Percentiles rank a stretch among this genome's conserved stretches.
These are phyloP conservation scores for Malurus leucopterus DNA, from an alignment of 2,797 vertebrate genomes.

Conservation along the genomic window DNA sequence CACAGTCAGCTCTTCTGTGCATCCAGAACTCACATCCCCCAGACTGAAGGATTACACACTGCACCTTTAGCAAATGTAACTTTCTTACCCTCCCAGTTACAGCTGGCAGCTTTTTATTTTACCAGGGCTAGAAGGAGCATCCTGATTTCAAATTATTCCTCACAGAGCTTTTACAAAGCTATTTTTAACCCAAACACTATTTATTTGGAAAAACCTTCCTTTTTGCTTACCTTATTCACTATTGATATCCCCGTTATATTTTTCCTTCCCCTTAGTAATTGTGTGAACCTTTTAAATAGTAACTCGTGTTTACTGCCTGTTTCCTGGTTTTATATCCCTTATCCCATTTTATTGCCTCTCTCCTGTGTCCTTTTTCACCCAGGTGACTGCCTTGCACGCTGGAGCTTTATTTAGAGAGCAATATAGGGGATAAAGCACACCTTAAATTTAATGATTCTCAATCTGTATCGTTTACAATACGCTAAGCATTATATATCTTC, in stretches of 20 bases:
- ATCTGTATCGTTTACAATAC: neutral
- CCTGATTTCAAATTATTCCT: neutral
- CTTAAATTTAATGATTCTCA: neutral
- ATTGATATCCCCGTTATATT: neutral
- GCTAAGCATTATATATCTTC: neutral
- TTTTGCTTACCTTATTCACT: neutral
- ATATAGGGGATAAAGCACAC: neutral
- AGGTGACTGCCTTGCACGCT: neutral
- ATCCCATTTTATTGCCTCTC: neutral
- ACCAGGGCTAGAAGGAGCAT: neutral
- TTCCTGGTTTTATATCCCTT: neutral
- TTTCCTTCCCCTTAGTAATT: neutral
- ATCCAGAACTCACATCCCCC: neutral
- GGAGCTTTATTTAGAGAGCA: neutral
- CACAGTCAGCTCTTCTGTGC: neutral
- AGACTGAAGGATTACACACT: neutral
- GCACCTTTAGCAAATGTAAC: neutral
- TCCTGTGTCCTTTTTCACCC: neutral
- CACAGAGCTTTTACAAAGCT: neutral
- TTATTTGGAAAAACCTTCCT: neutral
- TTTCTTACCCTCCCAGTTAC: neutral
- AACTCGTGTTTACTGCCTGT: neutral
- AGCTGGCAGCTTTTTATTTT: neutral
- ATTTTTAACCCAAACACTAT: neutral
- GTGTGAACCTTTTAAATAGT: neutral